phyloP scores from a whole-genome alignment of 1,140 invertebrate genomes.

The Drosophila repletoides region DNA sequence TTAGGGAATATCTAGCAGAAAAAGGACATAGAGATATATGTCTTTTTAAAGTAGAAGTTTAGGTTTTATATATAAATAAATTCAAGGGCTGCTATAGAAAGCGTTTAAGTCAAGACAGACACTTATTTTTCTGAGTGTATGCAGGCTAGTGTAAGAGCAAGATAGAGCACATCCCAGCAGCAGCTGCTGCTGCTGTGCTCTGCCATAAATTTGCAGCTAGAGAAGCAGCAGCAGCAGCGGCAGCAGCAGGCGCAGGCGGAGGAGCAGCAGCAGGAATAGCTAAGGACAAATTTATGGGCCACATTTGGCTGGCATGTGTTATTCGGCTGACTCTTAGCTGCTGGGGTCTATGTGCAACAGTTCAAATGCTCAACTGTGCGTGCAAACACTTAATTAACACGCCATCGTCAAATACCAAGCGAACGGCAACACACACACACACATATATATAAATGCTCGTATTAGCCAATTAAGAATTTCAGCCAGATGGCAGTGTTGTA shows the following conservation, averaged over 20 bases:
- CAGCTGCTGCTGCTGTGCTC: constrained; percentile 13
- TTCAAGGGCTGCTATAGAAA: no score
- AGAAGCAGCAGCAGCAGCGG: neutral
- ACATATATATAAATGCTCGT: constrained; percentile 43
- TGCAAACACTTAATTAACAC: constrained; percentile 72
- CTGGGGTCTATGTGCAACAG: neutral
- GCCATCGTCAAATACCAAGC: constrained; percentile 55
- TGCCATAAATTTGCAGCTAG: constrained; percentile 53
- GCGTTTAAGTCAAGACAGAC: no score
- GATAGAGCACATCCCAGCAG: constrained; percentile 29
- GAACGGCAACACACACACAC: constrained; percentile 7
- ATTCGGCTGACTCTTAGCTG: neutral
- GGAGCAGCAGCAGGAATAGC: neutral
- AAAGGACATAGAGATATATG: no score
- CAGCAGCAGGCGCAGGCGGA: constrained; percentile 17
- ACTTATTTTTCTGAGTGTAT: no score
- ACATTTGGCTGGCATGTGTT: constrained; percentile 28
- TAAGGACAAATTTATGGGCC: constrained; percentile 45
- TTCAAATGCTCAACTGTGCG: constrained; percentile 54
- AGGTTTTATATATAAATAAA: no score
- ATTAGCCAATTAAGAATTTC: constrained; percentile 55
- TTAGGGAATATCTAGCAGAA: no score
- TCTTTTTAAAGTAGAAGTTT: no score
- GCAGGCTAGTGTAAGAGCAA: neutral
- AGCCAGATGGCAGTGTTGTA: no score